Evolutionary conservation across 2,113 vertebrate species (phyloP).

Genomic region (Formicarius rufipectus): DNA sequence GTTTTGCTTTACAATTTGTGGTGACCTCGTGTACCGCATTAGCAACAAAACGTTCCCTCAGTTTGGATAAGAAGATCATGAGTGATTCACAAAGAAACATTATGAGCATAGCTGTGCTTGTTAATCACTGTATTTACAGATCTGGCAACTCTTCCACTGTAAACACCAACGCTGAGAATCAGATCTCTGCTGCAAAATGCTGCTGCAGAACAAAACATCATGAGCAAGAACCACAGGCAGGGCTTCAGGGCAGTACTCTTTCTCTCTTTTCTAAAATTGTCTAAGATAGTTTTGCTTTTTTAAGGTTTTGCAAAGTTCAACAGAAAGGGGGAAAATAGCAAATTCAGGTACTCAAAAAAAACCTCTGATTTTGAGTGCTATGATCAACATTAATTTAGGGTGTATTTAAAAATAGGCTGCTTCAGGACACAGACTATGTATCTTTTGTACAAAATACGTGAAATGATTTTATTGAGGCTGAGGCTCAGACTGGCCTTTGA

Average conservation of each 20-base stretch:
- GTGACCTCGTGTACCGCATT: not conserved
- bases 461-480: not conserved
- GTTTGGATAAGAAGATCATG: conserved; percentile 27
- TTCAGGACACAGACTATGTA: not conserved
- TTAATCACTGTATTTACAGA: not conserved
- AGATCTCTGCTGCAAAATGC: not conserved
- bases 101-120: not conserved
- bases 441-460: not conserved
- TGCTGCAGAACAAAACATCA: not conserved
- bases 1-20: not conserved
- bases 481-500: not conserved
- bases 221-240: not conserved
- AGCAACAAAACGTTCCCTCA: conserved; percentile 26
- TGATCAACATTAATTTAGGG: not conserved
- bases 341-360: not conserved
- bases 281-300: not conserved
- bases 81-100: conserved; percentile 31
- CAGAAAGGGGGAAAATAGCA: not conserved
- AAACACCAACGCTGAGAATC: not conserved
- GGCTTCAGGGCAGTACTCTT: not conserved
- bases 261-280: not conserved
- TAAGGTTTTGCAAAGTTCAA: not conserved
- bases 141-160: not conserved
- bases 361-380: not conserved
- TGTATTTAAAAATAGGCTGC: not conserved